Evolutionary conservation across 2,797 vertebrate species (phyloP).

Genomic region (Manis crassicaudata): DNA sequence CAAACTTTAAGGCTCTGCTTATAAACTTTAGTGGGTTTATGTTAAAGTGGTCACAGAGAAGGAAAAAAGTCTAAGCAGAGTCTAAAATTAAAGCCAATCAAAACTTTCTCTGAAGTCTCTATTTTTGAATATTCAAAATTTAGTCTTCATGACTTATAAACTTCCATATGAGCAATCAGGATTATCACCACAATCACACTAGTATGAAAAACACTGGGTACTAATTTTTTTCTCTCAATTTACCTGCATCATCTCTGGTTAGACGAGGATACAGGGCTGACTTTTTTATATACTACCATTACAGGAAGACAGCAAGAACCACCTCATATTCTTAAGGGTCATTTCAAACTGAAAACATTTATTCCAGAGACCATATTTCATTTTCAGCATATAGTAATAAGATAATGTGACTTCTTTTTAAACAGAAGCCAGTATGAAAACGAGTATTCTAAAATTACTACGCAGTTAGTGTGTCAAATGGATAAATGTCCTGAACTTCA

Average conservation of each 20-base stretch:
- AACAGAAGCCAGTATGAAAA: neutral
- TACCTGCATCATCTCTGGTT: neutral
- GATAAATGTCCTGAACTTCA: neutral
- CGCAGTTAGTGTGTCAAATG: neutral
- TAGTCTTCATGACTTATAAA: neutral
- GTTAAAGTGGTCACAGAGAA: neutral
- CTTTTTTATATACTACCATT: neutral
- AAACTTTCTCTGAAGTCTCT: neutral
- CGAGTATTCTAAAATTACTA: neutral
- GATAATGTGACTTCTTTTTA: neutral
- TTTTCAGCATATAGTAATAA: neutral
- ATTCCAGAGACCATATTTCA: neutral
- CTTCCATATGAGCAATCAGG: neutral
- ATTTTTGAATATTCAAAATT: neutral
- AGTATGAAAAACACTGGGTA: neutral
- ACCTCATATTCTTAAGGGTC: neutral
- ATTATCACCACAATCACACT: neutral
- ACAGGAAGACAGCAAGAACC: neutral
- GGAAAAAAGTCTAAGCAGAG: neutral
- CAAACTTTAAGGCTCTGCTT: neutral
- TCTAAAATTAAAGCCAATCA: slow-evolving; percentile 1
- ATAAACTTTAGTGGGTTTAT: neutral
- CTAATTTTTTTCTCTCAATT: neutral
- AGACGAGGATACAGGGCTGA: neutral
- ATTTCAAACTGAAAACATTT: neutral